Percentiles rank a stretch among this genome's conserved stretches.
Evolutionary conservation across 1,140 invertebrate species (phyloP).

Genomic region (Hylaeus anthracinus): DNA sequence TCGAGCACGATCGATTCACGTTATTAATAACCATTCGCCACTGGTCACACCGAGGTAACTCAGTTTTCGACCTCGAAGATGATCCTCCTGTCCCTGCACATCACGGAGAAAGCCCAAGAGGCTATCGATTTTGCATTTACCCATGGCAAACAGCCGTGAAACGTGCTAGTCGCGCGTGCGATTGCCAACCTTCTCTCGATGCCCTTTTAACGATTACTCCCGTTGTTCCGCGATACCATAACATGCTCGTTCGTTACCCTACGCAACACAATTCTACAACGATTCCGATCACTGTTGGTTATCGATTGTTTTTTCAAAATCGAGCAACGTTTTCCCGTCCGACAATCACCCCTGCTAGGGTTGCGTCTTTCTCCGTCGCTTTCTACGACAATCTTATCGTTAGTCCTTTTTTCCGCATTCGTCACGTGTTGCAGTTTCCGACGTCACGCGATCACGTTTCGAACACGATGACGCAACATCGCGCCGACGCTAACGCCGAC

Average conservation of each 20-base stretch:
- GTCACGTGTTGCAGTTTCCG: slow-evolving; percentile 29
- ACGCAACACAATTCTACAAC: slow-evolving; percentile 24
- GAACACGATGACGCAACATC: background rate
- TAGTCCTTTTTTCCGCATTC: background rate
- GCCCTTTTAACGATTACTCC: background rate
- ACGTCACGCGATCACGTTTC: slow-evolving; percentile 14
- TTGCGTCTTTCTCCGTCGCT: too few relatives aligned
- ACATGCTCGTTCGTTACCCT: slow-evolving; percentile 7
- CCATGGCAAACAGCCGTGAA: slow-evolving; percentile 75
- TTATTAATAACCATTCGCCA: slow-evolving; percentile 71
- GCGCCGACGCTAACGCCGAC: too few relatives aligned
- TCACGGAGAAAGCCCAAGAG: slow-evolving; percentile 62
- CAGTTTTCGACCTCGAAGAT: slow-evolving; percentile 73
- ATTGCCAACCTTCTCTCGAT: slow-evolving; percentile 64
- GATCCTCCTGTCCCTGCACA: slow-evolving; percentile 67
- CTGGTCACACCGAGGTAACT: slow-evolving; percentile 60
- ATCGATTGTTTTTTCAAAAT: too few relatives aligned
- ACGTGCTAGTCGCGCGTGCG: slow-evolving; percentile 78
- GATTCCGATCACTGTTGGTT: too few relatives aligned
- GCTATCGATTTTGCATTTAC: slow-evolving; percentile 79
- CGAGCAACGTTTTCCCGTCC: too few relatives aligned
- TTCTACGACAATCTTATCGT: too few relatives aligned
- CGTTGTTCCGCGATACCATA: too few relatives aligned
- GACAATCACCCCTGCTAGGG: too few relatives aligned
- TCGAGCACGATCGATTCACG: slow-evolving; percentile 52